Conservation (phyloP, 2,113 vertebrate genomes). For the Okapia johnstoni region DNA sequence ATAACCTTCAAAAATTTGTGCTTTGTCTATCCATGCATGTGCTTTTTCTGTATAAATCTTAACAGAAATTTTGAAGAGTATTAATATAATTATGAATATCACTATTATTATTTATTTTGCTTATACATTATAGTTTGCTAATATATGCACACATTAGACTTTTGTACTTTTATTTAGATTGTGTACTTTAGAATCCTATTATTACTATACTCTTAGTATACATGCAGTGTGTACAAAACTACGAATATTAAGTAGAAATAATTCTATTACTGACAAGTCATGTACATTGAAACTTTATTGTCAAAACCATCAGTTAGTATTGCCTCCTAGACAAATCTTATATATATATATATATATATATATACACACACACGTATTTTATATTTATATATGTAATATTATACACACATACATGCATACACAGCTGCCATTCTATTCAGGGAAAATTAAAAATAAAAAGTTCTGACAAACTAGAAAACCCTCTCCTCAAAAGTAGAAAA, state of each 20-base stretch:
- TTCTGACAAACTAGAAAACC: background rate
- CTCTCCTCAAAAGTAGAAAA: background rate
- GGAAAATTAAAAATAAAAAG: background rate
- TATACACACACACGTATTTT: background rate
- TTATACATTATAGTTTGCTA: background rate
- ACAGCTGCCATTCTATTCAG: background rate
- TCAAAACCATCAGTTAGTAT: background rate
- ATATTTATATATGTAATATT: background rate
- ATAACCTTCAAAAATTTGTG: accelerated
- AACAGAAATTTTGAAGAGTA: background rate
- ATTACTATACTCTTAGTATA: background rate
- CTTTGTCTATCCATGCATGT: background rate
- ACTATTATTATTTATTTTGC: background rate
- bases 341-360: too few species aligned
- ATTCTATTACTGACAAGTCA: background rate
- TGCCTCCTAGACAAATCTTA: background rate
- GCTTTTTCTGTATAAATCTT: background rate
- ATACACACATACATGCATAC: background rate
- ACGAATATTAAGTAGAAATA: background rate
- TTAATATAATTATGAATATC: background rate
- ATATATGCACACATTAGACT: background rate
- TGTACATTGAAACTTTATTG: background rate
- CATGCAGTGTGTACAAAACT: background rate
- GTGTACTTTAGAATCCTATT: background rate
- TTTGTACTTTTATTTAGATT: background rate